Conservation (phyloP, 2,113 vertebrate species). For the Pollimyrus isidori region DNA sequence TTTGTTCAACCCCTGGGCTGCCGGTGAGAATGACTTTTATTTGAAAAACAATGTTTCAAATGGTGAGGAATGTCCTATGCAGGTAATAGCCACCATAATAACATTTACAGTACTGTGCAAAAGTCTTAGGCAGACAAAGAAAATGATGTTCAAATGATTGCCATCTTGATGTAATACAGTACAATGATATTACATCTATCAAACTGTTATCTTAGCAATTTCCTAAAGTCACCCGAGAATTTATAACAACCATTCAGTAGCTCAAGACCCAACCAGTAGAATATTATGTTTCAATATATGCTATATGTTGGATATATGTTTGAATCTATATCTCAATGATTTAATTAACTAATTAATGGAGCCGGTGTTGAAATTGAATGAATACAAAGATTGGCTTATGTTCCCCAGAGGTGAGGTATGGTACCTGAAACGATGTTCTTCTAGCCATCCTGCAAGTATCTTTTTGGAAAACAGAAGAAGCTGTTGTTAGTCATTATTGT, state of each 20-base stretch:
- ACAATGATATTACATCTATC: too few relatives aligned
- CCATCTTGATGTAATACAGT: too few relatives aligned
- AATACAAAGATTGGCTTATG: background rate
- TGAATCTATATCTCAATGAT: background rate
- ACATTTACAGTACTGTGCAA: background rate
- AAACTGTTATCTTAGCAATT: background rate
- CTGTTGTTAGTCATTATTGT: background rate
- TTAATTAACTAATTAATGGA: too few relatives aligned
- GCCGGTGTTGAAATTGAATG: background rate
- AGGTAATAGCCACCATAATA: background rate
- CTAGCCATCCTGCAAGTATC: background rate
- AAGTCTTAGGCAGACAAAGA: background rate
- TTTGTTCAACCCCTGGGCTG: slow-evolving; percentile 86
- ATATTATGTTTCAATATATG: background rate
- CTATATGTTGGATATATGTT: too few relatives aligned
- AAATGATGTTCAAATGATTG: background rate
- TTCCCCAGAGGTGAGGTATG: background rate
- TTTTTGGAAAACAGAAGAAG: background rate
- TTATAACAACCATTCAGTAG: background rate
- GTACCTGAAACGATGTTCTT: background rate
- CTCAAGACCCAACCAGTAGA: background rate
- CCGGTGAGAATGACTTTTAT: slow-evolving; percentile 48
- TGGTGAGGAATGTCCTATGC: background rate
- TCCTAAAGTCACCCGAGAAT: background rate
- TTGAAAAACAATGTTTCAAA: background rate